A percentile compares a stretch with the other conserved stretches of the same genome.
Conservation (phyloP, 2,113 vertebrate species). For the Urocolius indicus region DNA sequence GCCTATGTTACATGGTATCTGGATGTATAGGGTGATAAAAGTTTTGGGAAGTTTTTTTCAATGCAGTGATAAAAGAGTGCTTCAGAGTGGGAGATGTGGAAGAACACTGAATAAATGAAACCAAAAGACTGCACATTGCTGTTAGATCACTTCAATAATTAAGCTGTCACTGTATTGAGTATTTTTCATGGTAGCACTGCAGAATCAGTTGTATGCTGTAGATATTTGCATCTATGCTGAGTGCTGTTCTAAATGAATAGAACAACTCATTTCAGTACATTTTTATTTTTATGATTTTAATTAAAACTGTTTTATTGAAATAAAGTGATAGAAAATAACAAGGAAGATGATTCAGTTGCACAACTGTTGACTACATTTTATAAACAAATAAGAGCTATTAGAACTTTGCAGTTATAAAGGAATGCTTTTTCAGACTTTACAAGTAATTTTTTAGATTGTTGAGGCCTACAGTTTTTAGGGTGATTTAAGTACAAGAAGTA, state of each 20-base stretch:
- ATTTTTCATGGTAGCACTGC: not conserved
- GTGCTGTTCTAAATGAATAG: fast-evolving
- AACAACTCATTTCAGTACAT: not conserved
- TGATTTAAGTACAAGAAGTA: not conserved
- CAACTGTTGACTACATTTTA: not conserved
- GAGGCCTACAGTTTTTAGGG: not conserved
- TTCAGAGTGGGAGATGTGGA: not conserved
- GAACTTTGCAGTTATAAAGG: not conserved
- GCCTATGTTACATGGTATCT: not conserved
- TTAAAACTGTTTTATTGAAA: not conserved
- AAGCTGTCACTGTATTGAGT: not conserved
- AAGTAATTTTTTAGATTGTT: not conserved
- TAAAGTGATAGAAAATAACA: not conserved
- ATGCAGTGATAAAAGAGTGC: not conserved
- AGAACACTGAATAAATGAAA: not conserved
- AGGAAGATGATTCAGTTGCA: not conserved
- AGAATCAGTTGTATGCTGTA: not conserved
- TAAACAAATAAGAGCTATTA: not conserved
- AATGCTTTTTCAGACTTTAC: not conserved
- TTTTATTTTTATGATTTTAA: not conserved
- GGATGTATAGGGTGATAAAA: not conserved
- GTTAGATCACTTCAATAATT: not conserved
- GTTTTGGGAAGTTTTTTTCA: not conserved
- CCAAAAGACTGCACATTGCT: not conserved
- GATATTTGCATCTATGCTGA: not conserved